Base-by-base conservation (phyloP, 2,113 vertebrate species). In the Cardinalis cardinalis region DNA sequence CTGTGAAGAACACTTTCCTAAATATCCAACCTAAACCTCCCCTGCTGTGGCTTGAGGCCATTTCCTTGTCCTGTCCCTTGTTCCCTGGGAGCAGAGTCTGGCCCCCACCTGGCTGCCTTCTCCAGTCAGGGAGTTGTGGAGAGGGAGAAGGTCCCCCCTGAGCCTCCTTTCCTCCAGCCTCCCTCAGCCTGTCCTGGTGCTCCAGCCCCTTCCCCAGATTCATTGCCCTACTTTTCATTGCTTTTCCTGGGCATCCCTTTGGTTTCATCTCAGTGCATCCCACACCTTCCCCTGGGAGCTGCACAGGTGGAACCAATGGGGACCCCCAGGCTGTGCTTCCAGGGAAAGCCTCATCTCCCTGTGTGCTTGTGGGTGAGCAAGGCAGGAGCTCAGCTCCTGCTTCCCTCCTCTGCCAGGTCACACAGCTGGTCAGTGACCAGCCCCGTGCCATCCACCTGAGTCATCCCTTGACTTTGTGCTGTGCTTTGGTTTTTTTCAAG, bases 241-340 rank as follows among this genome's bases (percentile, higher is more conserved):
- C 23, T 5, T 32, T 80, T 41, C 10, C 15, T 23, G n/a, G 41
- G 9, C 19, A 41, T 70, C 11, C 0, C 15, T 65, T 56, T 41
- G 51, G 5, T 46, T 58, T 64, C 38, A 4, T 46, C n/a, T 28
- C 21, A 34, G 41, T 2, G 26, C 34, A 29, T 2, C 41, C 46
- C 14, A 0, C 16, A 15, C n/a, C 53, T 75, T 48, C 24, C 49
- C 24, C 43, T 55, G 48, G 0, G 1, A 10, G 24, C 58, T 49
- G 71, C 14, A 1, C 12, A 6, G 40, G 29, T 16, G 56, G 51
- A 8, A 7, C 2, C 14, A 2, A 0, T 10, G 32, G 36, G 19
- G 12, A 4, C 18, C 16, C 29, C 38, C 21, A 12, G 46, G 40
- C 52, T 71, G 31, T 43, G 28, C 32, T 48, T 5, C 64, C 15